A percentile compares a stretch with the other conserved stretches of the same genome.
These are phyloP conservation scores for Podarcis muralis DNA, from an alignment of 2,113 vertebrate genomes.

Conservation along the genomic window DNA sequence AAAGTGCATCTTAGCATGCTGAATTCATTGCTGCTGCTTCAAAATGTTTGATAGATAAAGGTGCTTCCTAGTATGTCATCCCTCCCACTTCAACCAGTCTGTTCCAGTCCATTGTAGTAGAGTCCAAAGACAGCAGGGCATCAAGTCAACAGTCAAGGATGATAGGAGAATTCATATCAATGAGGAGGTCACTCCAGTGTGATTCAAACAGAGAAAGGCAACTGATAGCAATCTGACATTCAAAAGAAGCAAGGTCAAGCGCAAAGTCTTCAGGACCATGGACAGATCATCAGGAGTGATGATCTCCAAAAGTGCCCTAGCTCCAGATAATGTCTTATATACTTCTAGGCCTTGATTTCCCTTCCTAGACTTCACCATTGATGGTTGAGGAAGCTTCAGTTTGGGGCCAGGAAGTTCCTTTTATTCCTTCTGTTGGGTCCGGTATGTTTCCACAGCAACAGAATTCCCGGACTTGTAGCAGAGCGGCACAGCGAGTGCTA, in stretches of 20 bases:
- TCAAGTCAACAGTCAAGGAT: neutral
- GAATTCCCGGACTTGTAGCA: no score
- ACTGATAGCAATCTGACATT: no score
- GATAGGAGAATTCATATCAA: neutral
- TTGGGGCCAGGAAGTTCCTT: no score
- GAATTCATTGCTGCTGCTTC: constrained; percentile 28
- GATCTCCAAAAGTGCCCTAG: no score
- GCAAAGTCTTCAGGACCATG: neutral
- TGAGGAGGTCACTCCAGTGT: neutral
- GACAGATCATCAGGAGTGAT: no score
- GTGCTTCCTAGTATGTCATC: constrained; percentile 5
- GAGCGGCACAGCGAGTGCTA: no score
- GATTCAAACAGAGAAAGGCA: neutral
- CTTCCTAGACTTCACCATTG: no score
- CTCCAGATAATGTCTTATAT: no score
- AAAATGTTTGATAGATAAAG: constrained; percentile 20
- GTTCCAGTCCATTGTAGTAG: neutral
- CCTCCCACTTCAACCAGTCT: neutral
- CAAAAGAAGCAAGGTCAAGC: neutral
- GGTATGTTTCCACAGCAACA: no score
- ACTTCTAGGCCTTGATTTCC: no score
- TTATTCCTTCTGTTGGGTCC: no score
- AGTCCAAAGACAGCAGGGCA: neutral
- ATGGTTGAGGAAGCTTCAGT: no score
- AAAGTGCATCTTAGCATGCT: constrained; percentile 28